These are phyloP conservation scores for Dynastes hyllus DNA, from an alignment of 2,888 invertebrate species.

Conservation along the genomic window DNA sequence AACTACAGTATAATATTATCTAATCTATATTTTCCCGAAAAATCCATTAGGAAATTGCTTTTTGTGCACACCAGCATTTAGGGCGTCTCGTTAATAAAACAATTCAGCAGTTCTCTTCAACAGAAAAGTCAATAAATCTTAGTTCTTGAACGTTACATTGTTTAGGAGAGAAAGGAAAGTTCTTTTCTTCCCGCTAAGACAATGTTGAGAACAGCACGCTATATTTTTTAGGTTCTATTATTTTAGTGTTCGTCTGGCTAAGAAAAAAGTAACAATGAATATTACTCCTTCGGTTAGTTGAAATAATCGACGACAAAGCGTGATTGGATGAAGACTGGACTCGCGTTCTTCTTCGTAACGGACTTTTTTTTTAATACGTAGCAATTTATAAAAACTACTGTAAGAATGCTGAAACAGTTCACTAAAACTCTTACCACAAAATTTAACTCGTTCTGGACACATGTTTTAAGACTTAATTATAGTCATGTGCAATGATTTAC, in stretches of 20 bases:
- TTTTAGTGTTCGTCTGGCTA: neutral
- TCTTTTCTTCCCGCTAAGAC: slow-evolving; percentile 25
- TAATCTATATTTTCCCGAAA: slow-evolving; percentile 19
- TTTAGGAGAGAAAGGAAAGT: slow-evolving; percentile 47
- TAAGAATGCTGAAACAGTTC: too few species aligned
- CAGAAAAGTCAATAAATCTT: slow-evolving; percentile 41
- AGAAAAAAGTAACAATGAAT: too few species aligned
- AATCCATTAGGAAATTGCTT: slow-evolving; percentile 42
- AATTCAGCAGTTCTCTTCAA: slow-evolving; percentile 37
- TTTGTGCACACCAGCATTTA: slow-evolving; percentile 27
- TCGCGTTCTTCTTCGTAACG: too few species aligned
- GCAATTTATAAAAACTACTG: too few species aligned
- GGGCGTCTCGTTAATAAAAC: slow-evolving; percentile 34
- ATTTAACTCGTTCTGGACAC: too few species aligned
- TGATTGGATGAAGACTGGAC: too few species aligned
- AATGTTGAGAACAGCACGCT: neutral
- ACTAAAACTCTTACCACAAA: too few species aligned
- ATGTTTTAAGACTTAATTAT: too few species aligned
- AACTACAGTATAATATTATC: neutral
- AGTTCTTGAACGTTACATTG: slow-evolving; percentile 36
- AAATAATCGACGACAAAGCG: too few species aligned
- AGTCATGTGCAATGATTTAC: too few species aligned
- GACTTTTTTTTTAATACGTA: too few species aligned
- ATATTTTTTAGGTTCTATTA: slow-evolving; percentile 20
- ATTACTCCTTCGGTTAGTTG: too few species aligned